A percentile compares a stretch with the other conserved stretches of the same genome.
These are phyloP conservation scores for Podargus strigoides DNA, from an alignment of 2,797 vertebrate genomes.

Conservation along the genomic window DNA sequence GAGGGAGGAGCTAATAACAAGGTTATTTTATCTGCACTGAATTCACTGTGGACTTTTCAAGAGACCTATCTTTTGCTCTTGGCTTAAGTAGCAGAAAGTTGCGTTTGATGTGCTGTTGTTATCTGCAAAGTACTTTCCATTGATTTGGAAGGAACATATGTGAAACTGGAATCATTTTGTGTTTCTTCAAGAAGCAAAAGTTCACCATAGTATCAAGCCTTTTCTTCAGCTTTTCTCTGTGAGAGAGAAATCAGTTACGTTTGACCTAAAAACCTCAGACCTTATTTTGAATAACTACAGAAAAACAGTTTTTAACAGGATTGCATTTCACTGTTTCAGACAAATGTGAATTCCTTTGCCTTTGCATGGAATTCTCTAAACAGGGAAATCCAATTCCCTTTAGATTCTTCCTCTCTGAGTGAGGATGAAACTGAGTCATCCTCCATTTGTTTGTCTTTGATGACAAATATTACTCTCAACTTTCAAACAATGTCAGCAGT, in stretches of 20 bases:
- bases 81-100: neutral
- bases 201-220: neutral
- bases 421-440: conserved; percentile 25
- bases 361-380: neutral
- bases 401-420: neutral
- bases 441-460: conserved; percentile 33
- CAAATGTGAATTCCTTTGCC: neutral
- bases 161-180: neutral
- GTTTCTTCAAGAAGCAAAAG: neutral
- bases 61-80: neutral
- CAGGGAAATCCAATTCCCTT: conserved; percentile 25
- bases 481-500: conserved; percentile 25
- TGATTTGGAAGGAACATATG: neutral
- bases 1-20: neutral
- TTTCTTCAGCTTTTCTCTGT: neutral
- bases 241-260: neutral
- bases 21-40: neutral
- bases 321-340: neutral
- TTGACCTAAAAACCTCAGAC: neutral
- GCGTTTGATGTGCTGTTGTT: neutral
- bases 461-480: conserved; percentile 12
- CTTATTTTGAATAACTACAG: neutral
- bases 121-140: neutral
- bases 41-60: neutral
- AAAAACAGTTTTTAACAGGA: neutral